Conservation (phyloP, 2,797 vertebrate genomes). For the Catostomus latipinnis region DNA sequence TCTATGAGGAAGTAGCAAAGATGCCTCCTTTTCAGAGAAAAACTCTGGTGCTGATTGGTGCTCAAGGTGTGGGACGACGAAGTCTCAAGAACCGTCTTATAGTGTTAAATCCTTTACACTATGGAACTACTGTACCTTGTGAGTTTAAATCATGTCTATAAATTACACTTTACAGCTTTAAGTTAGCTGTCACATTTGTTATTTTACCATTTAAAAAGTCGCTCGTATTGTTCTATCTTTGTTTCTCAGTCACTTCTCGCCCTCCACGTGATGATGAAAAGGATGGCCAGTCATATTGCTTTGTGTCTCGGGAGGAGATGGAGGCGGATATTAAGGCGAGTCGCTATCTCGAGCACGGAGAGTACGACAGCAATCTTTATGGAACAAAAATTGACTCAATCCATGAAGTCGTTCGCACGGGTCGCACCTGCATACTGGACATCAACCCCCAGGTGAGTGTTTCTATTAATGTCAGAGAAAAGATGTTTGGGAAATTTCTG, state of each 20-base stretch:
- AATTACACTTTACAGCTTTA: not conserved
- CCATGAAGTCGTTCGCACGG: slow-evolving; percentile 89
- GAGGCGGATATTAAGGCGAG: slow-evolving; percentile 92
- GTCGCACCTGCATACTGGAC: slow-evolving; percentile 95
- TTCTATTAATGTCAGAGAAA: not conserved
- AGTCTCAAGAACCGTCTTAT: slow-evolving; percentile 98
- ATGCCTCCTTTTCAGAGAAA: slow-evolving; percentile 99
- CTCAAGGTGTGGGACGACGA: slow-evolving; percentile 95
- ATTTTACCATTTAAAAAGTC: not conserved
- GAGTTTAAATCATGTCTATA: slow-evolving; percentile 69
- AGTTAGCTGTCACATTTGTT: not conserved
- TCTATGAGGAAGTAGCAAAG: slow-evolving; percentile 96
- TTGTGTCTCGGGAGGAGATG: slow-evolving; percentile 90
- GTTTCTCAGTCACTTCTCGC: slow-evolving; percentile 88
- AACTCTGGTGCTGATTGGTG: slow-evolving; percentile 94
- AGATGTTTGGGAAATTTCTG: not conserved
- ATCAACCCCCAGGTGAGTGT: slow-evolving; percentile 93
- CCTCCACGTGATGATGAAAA: slow-evolving; percentile 92
- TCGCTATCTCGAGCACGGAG: slow-evolving; percentile 94
- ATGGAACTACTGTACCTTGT: slow-evolving; percentile 98
- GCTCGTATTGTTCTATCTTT: not conserved
- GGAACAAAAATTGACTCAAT: slow-evolving; percentile 98
- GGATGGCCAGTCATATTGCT: slow-evolving; percentile 93
- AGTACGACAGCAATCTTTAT: slow-evolving; percentile 97
- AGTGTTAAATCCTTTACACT: slow-evolving; percentile 89